These are phyloP conservation scores for Volucella inflata DNA, from an alignment of 2,888 invertebrate species.

Conservation along the genomic window DNA sequence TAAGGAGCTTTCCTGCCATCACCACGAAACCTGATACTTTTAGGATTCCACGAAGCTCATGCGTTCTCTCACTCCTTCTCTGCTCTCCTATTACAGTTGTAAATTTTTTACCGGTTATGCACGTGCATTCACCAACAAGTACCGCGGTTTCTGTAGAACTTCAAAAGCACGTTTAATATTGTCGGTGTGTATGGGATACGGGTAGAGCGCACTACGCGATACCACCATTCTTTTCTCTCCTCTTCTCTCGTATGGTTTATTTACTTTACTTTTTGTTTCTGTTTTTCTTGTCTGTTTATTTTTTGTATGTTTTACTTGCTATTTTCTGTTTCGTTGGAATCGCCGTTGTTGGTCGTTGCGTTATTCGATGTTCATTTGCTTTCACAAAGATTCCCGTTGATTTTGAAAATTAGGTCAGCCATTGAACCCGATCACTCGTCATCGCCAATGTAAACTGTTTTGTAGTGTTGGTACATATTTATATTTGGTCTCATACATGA, in stretches of 20 bases:
- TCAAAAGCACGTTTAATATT: constrained; percentile 33
- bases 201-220: constrained; percentile 3
- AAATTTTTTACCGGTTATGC: constrained; percentile 10
- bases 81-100: neutral
- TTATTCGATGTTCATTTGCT: constrained; percentile 70
- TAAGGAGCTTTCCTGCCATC: constrained; percentile 31
- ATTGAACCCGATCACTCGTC: constrained; percentile 82
- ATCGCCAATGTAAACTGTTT: constrained; percentile 47
- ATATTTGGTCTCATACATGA: neutral
- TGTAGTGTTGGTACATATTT: neutral
- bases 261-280: neutral
- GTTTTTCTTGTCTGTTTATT: neutral
- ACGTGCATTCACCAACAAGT: constrained; percentile 16
- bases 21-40: constrained; percentile 41
- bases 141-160: neutral
- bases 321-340: constrained; percentile 38
- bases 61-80: no score
- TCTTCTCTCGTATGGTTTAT: neutral
- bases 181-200: neutral
- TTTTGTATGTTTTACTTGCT: constrained; percentile 24
- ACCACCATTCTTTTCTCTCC: constrained; percentile 27
- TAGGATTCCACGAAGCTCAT: constrained; percentile 12
- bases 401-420: constrained; percentile 83
- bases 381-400: constrained; percentile 78
- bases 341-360: constrained; percentile 34